Conservation (phyloP, 2,888 invertebrate genomes). For the Isoperla grammatica region DNA sequence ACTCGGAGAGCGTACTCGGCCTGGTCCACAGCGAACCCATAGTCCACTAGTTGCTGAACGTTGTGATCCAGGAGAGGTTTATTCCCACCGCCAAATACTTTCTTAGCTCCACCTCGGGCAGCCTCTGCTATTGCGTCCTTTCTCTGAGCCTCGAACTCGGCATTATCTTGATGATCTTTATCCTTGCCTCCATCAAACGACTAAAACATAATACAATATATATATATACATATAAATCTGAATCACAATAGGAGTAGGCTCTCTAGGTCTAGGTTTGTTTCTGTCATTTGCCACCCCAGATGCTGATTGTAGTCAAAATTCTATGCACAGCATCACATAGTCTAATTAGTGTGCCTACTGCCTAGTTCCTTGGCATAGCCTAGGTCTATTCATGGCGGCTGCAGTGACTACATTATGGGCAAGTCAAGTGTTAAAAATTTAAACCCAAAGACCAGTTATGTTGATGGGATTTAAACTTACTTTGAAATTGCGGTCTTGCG, state of each 20-base stretch:
- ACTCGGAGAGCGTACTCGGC: slow-evolving; percentile 66
- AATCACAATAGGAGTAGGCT: too few relatives aligned
- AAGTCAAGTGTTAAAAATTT: too few relatives aligned
- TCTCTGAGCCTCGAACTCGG: slow-evolving; percentile 84
- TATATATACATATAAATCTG: too few relatives aligned
- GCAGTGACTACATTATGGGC: too few relatives aligned
- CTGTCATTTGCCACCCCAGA: too few relatives aligned
- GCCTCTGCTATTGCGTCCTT: slow-evolving; percentile 88
- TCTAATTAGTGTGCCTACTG: too few relatives aligned
- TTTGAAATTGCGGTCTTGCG: slow-evolving; percentile 57
- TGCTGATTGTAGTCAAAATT: too few relatives aligned
- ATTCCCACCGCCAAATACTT: slow-evolving; percentile 51
- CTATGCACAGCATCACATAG: too few relatives aligned
- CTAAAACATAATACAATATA: slow-evolving; percentile 19
- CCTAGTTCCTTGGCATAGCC: too few relatives aligned
- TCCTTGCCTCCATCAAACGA: slow-evolving; percentile 46
- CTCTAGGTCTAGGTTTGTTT: too few relatives aligned
- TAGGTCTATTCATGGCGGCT: too few relatives aligned
- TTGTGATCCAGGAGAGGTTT: slow-evolving; percentile 62
- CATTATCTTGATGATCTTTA: slow-evolving; percentile 59
- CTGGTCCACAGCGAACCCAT: slow-evolving; percentile 70
- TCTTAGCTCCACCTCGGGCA: slow-evolving; percentile 51
- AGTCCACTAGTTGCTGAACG: slow-evolving; percentile 72
- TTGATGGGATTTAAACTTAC: slow-evolving; percentile 23
- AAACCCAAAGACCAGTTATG: too few relatives aligned